Conservation (phyloP, 2,888 invertebrate species). For the Periphyllus acericola region DNA sequence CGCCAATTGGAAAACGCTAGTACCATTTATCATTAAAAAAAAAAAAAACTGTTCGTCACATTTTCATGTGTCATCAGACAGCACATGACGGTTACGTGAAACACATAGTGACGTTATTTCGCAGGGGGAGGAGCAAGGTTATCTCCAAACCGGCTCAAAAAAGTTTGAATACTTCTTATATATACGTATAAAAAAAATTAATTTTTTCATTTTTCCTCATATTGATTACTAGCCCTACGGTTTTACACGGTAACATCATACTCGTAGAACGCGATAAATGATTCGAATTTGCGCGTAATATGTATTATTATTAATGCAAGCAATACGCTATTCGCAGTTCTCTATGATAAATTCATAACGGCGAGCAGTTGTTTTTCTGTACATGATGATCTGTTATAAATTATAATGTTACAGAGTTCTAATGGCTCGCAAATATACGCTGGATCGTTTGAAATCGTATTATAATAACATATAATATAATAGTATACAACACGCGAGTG, state of each 20-base stretch:
- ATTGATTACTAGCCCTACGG: not conserved
- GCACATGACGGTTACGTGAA: not conserved
- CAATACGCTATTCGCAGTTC: not conserved
- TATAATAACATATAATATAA: no score
- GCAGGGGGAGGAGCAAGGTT: no score
- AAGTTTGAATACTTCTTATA: no score
- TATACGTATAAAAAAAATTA: not conserved
- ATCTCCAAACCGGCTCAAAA: no score
- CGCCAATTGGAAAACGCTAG: constrained; percentile 22
- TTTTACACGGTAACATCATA: not conserved
- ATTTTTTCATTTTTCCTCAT: not conserved
- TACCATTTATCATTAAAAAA: constrained; percentile 9
- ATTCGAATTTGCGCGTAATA: not conserved
- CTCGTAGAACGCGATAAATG: not conserved
- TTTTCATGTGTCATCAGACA: constrained; percentile 4
- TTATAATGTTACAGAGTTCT: not conserved
- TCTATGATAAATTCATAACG: no score
- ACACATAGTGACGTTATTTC: no score
- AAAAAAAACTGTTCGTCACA: constrained; percentile 20
- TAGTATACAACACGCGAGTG: no score
- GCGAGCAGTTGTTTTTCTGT: not conserved
- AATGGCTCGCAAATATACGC: not conserved
- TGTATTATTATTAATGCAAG: not conserved
- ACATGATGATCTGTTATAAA: not conserved
- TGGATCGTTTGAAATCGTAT: not conserved